phyloP scores from a whole-genome alignment of 2,113 vertebrate species.

The Perca fluviatilis region DNA sequence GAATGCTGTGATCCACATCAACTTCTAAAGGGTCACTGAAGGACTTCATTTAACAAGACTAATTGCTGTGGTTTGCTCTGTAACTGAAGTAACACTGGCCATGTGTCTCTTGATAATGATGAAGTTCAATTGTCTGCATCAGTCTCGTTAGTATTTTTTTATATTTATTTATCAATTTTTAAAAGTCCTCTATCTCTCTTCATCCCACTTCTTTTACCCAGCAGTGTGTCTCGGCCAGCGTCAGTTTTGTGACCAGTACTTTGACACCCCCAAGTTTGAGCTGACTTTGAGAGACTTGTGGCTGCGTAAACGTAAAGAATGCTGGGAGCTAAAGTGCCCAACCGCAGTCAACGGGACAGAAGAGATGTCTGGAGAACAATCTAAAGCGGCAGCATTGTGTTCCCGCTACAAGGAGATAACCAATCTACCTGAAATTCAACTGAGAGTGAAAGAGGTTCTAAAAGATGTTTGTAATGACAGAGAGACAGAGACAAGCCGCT shows the following conservation, averaged over 20 bases:
- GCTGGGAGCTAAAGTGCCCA: constrained; percentile 85
- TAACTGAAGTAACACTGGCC: constrained; percentile 31
- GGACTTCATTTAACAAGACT: constrained; percentile 30
- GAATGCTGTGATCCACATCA: constrained; percentile 18
- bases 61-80: constrained; percentile 33
- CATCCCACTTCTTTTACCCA: constrained; percentile 32
- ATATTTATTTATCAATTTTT: neutral
- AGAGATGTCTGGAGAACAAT: constrained; percentile 1
- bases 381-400: constrained; percentile 62
- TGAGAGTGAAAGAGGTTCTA: constrained; percentile 72
- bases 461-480: constrained; percentile 25
- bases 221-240: constrained; percentile 73
- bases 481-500: constrained; percentile 11
- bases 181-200: neutral
- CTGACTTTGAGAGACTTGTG: constrained; percentile 83
- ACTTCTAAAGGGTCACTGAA: constrained; percentile 24
- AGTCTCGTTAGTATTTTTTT: constrained; percentile 11
- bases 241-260: constrained; percentile 83
- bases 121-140: constrained; percentile 36
- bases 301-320: constrained; percentile 82
- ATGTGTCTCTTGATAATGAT: constrained; percentile 46
- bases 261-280: constrained; percentile 78
- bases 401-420: constrained; percentile 85
- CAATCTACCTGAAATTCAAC: constrained; percentile 76
- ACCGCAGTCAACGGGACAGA: neutral